These are phyloP conservation scores for Selenia dentaria DNA, from an alignment of 2,888 invertebrate species.

Conservation along the genomic window DNA sequence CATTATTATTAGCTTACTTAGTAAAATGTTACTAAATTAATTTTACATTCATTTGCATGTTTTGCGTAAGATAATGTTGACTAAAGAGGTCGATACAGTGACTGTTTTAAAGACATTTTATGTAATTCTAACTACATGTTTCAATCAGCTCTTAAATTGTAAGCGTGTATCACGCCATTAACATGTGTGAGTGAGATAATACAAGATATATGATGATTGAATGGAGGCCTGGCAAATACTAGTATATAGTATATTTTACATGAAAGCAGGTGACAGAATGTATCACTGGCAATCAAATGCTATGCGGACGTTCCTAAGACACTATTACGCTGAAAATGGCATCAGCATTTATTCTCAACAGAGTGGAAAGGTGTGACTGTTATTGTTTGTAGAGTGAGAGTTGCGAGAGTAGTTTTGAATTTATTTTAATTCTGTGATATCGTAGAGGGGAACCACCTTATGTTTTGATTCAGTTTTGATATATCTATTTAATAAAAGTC, in stretches of 20 bases:
- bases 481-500: conserved; percentile 43
- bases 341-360: conserved; percentile 1
- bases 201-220: too few relatives aligned
- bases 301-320: too few relatives aligned
- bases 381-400: conserved; percentile 54
- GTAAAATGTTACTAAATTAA: conserved; percentile 33
- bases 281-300: too few relatives aligned
- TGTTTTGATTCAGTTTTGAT: conserved; percentile 55
- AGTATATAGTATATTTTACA: too few relatives aligned
- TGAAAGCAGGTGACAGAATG: too few relatives aligned
- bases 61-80: conserved; percentile 16
- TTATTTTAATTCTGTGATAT: conserved; percentile 79
- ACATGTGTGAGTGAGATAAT: too few relatives aligned
- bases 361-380: conserved; percentile 19
- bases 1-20: conserved; percentile 37
- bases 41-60: conserved; percentile 28
- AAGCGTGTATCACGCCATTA: neutral
- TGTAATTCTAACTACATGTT: conserved; percentile 16
- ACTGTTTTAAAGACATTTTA: conserved; percentile 23
- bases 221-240: too few relatives aligned
- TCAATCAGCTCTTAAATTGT: neutral
- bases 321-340: too few relatives aligned
- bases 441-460: conserved; percentile 67
- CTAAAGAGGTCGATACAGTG: conserved; percentile 2
- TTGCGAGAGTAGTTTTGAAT: conserved; percentile 58